Conservation (phyloP, 1,140 invertebrate species). For the Polypedilum pembai region DNA sequence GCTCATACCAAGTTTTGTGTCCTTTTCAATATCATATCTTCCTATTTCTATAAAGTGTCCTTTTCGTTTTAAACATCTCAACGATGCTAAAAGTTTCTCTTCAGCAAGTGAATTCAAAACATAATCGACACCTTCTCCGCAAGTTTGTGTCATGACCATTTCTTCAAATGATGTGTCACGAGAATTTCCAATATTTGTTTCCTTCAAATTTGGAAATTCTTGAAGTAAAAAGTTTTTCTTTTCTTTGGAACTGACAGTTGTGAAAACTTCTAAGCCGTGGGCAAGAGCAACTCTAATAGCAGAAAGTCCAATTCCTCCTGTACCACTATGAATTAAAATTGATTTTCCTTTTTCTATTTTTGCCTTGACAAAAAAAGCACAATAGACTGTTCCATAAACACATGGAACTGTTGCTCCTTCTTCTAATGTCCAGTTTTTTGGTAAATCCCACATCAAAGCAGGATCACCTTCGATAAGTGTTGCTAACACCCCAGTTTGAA, state of each 20-base stretch:
- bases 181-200: constrained; percentile 47
- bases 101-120: constrained; percentile 57
- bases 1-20: constrained; percentile 53
- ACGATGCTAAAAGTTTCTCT: constrained; percentile 54
- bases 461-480: constrained; percentile 63
- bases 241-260: constrained; percentile 44
- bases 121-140: constrained; percentile 50
- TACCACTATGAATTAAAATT: constrained; percentile 60
- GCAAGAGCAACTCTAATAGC: constrained; percentile 56
- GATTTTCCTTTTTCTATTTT: constrained; percentile 49
- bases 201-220: constrained; percentile 39
- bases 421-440: constrained; percentile 50
- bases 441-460: constrained; percentile 52
- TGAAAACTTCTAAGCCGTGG: constrained; percentile 43
- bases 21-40: constrained; percentile 61
- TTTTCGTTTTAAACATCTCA: constrained; percentile 54
- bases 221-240: constrained; percentile 42
- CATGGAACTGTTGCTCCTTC: constrained; percentile 57
- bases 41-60: constrained; percentile 66
- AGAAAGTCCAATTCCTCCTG: constrained; percentile 63
- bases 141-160: constrained; percentile 41
- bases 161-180: constrained; percentile 50
- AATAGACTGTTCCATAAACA: constrained; percentile 53
- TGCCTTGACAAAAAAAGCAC: constrained; percentile 52
- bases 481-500: constrained; percentile 64